phyloP scores from a whole-genome alignment of 2,888 invertebrate genomes.

The Rhaphigaster nebulosa region DNA sequence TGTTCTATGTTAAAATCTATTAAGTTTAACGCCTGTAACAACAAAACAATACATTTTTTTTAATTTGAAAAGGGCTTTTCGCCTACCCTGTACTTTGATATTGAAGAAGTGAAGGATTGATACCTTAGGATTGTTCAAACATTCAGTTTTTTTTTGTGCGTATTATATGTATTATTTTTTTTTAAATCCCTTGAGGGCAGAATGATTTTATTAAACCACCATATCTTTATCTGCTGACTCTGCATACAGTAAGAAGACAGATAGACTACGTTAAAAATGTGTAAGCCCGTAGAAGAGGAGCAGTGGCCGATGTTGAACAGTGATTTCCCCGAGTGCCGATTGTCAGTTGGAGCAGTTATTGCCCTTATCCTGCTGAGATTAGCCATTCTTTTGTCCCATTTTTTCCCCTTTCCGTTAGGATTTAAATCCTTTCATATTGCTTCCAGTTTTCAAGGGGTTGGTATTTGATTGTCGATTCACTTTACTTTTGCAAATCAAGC shows the following conservation, averaged over 20 bases:
- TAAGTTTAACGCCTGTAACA: no score
- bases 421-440: slow-evolving; percentile 41
- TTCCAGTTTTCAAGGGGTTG: background rate
- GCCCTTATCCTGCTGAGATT: slow-evolving; percentile 12
- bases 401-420: background rate
- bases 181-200: no score
- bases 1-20: no score
- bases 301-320: background rate
- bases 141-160: no score
- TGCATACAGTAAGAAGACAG: background rate
- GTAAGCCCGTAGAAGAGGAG: background rate
- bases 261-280: background rate
- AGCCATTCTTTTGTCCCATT: slow-evolving; percentile 20
- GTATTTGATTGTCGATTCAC: background rate
- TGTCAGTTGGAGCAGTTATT: background rate
- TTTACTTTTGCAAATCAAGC: background rate
- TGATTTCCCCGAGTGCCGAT: background rate
- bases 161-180: no score
- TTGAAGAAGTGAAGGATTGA: no score
- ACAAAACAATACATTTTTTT: no score
- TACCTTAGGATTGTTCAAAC: no score
- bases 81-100: no score
- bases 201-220: background rate
- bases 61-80: no score
- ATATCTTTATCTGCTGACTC: background rate